Evolutionary conservation across 2,113 vertebrate genomes (phyloP), one percentile per base, ranked within the genome.

Genomic region (Corythoichthys intestinalis): DNA sequence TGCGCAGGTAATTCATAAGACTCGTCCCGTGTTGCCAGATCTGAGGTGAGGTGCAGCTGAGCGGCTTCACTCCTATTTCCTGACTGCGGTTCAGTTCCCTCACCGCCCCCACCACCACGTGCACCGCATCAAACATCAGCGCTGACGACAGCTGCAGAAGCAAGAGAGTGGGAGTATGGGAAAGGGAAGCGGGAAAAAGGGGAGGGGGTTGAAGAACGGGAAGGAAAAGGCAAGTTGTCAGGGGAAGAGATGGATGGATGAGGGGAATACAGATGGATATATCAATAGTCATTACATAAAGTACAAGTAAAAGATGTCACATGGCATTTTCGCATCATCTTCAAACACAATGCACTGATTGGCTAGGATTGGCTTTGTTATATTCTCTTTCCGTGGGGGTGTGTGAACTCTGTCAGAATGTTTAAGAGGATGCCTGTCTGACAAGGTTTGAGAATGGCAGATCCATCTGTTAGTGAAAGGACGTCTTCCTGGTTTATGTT

Each of bases 11-110:
- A 76, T 90, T 89, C 87, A 92, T 90, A 15, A 88, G 83, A 67
- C 95, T 96, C 85, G 96, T 96, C 56, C 95, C 96, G 0, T 96
- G 95, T 68, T 95, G 94, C 95, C 96, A 97, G 87, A 97, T 96
- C 82, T 95, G 94, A 53, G 95, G 92, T 0, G 95, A 95, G 0
- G 92, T 92, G 75, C 96, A 98, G 87, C 94, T 96, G 77, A 98
- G 86, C 0, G 95, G 94, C 71, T 95, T 94, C 69, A 97, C 93
- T 0, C 95, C 95, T 0, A 98, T 95, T 89, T 96, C 96, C 88
- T 98, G 95, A 90, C 95, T 97, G 62, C 96, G 93, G 85, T 96
- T 98, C 83, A 98, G 89, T 83, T 95, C 95, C 78, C 94, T 90
- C 41, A 97, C 96, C 0, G 96, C 96, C 0, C 94, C 95, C 68